These are phyloP conservation scores for Limanda limanda DNA, from an alignment of 2,113 vertebrate species.

Conservation along the genomic window DNA sequence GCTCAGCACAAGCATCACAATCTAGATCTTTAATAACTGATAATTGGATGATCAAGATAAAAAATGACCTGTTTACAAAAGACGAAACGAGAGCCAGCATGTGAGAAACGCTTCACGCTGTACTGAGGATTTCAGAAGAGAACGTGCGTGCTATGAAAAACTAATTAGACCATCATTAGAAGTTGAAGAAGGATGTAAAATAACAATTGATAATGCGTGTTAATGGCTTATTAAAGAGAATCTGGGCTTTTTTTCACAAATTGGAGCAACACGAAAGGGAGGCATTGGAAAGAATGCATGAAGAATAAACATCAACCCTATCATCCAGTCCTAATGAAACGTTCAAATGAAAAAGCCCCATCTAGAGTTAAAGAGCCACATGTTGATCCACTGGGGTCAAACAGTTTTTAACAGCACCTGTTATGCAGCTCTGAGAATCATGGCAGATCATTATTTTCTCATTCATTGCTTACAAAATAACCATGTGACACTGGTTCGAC, in stretches of 20 bases:
- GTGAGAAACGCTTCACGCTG: conserved; percentile 44
- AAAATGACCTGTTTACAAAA: conserved; percentile 77
- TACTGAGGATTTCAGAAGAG: conserved; percentile 47
- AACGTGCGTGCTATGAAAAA: conserved; percentile 69
- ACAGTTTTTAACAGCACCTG: conserved; percentile 56
- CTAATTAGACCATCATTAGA: conserved; percentile 74
- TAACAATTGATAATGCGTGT: conserved; percentile 66
- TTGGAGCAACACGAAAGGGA: conserved; percentile 62
- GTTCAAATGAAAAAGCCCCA: conserved; percentile 29
- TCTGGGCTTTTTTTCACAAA: conserved; percentile 30
- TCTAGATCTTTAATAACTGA: conserved; percentile 70
- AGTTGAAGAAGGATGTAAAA: conserved; percentile 79
- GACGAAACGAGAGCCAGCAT: conserved; percentile 36
- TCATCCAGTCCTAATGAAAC: conserved; percentile 61
- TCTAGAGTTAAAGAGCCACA: conserved; percentile 47
- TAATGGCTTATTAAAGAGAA: conserved; percentile 80
- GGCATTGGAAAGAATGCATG: conserved; percentile 46
- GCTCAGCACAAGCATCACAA: conserved; percentile 56
- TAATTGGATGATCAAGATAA: conserved; percentile 73
- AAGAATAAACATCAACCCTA: conserved; percentile 60
- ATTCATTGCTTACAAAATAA: background rate
- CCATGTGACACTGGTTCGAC: background rate
- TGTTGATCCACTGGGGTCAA: conserved; percentile 40
- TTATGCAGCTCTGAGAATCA: conserved; percentile 19
- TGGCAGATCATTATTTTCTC: conserved; percentile 35